phyloP scores from a whole-genome alignment of 2,797 vertebrate genomes.

The Myotis planiceps region DNA sequence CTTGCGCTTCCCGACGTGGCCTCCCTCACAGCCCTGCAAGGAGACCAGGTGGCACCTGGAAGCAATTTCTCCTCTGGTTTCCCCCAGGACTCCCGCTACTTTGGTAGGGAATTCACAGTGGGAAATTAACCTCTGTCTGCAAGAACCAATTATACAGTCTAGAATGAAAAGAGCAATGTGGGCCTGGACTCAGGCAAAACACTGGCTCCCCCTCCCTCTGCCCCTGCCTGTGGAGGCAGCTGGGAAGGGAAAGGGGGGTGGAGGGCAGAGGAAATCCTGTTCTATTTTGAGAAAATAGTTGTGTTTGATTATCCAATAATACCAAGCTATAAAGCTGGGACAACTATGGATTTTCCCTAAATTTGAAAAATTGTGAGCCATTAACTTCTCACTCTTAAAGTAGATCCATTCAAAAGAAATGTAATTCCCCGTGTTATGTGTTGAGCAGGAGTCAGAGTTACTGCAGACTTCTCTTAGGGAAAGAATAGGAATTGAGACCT shows the following conservation, averaged over 20 bases:
- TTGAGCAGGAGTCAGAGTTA: conserved; percentile 57
- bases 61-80: conserved; percentile 73
- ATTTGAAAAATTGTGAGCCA: conserved; percentile 82
- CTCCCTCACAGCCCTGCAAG: not conserved
- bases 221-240: not conserved
- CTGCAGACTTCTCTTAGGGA: conserved; percentile 51
- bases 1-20: not conserved
- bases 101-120: conserved; percentile 62
- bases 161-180: conserved; percentile 55
- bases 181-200: conserved; percentile 29
- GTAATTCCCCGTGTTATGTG: conserved; percentile 55
- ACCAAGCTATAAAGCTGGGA: conserved; percentile 72
- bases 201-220: not conserved
- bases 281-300: conserved; percentile 78
- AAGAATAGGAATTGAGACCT: conserved; percentile 56
- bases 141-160: conserved; percentile 73
- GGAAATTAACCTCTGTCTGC: conserved; percentile 75
- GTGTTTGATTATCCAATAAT: conserved; percentile 81
- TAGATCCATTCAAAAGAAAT: conserved; percentile 79
- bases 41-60: conserved; percentile 66
- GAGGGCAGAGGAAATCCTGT: not conserved
- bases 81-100: conserved; percentile 46
- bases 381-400: conserved; percentile 80
- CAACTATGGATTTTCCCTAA: conserved; percentile 82
- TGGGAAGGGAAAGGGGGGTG: not conserved